Conservation (phyloP, 2,113 vertebrate species). For the Zosterops lateralis region DNA sequence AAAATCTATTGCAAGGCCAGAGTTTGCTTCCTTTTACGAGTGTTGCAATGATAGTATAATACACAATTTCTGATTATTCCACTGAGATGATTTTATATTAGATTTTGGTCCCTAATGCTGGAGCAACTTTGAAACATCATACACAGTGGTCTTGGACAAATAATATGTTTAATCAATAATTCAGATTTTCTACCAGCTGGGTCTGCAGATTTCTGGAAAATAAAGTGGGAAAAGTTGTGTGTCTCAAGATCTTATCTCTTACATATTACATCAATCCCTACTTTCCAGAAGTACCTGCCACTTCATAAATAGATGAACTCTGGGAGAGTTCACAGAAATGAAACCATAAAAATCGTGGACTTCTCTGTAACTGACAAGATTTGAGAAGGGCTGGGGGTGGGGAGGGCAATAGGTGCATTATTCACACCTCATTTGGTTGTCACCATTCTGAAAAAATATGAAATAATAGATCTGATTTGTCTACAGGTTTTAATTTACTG, state of each 20-base stretch:
- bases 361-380: neutral
- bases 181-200: neutral
- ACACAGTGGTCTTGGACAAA: neutral
- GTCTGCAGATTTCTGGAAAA: neutral
- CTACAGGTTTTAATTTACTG: constrained; percentile 11
- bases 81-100: neutral
- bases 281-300: constrained; percentile 28
- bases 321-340: constrained; percentile 27
- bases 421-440: neutral
- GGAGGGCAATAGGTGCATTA: neutral
- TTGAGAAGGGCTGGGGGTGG: neutral
- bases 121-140: neutral
- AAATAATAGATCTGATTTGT: neutral
- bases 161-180: neutral
- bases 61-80: neutral
- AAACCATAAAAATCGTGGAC: constrained; percentile 6
- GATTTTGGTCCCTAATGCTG: neutral
- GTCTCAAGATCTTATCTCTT: constrained; percentile 14
- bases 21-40: neutral
- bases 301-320: constrained; percentile 29
- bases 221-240: neutral
- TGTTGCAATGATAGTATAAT: neutral
- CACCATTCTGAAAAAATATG: neutral
- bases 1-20: neutral
- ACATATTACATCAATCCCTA: constrained; percentile 27